A percentile compares a stretch with the other conserved stretches of the same genome.
Evolutionary conservation across 2,888 invertebrate genomes (phyloP).

Genomic region (Argyresthia goedartella): DNA sequence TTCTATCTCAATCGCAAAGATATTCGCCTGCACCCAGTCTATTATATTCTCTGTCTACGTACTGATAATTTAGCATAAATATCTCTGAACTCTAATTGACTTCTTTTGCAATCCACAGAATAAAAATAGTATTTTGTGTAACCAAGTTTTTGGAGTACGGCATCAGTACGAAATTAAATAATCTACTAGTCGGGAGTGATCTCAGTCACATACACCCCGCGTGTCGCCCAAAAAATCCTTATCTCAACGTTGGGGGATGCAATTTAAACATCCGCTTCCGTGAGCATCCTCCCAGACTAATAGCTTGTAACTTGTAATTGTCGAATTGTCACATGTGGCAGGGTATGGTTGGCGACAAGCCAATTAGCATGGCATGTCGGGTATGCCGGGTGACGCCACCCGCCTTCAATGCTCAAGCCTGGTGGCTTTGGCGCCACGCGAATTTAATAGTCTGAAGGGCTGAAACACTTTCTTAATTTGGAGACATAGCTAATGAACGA

Average conservation of each 20-base stretch:
- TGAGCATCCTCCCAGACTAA: slow-evolving; percentile 50
- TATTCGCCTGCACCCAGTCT: no score
- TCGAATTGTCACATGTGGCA: slow-evolving; percentile 50
- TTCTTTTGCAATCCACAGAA: no score
- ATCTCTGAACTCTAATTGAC: no score
- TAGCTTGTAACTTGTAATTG: slow-evolving; percentile 67
- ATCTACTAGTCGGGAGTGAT: no score
- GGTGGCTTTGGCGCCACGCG: slow-evolving; percentile 12
- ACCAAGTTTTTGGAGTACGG: no score
- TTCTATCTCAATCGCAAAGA: no score
- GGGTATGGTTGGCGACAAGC: slow-evolving; percentile 55
- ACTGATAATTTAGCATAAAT: no score
- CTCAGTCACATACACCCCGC: neutral
- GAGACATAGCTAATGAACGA: neutral
- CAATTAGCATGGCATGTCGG: slow-evolving; percentile 56
- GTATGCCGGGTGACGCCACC: slow-evolving; percentile 18
- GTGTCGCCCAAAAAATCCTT: slow-evolving; percentile 24
- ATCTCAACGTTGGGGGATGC: slow-evolving; percentile 51
- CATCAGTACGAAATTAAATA: no score
- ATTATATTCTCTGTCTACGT: no score
- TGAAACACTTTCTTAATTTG: slow-evolving; percentile 9
- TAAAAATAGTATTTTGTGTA: no score
- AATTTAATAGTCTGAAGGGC: neutral
- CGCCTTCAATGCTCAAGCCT: slow-evolving; percentile 14
- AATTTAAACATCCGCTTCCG: slow-evolving; percentile 71